Conservation (phyloP, 1,140 invertebrate genomes). For the Cryptotermes secundus region DNA sequence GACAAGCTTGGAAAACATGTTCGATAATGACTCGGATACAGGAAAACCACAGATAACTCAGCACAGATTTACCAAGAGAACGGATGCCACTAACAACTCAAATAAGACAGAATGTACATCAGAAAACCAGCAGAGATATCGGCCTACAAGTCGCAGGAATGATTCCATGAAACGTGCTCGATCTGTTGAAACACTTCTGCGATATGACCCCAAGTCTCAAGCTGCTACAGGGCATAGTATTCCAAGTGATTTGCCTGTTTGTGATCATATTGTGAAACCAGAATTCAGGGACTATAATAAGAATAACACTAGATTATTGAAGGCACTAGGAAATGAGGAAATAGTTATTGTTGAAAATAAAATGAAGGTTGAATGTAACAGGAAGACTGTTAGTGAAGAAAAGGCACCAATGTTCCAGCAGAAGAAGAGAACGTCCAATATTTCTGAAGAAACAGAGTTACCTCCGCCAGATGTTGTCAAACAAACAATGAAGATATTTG, state of each 20-base stretch:
- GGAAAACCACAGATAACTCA: constrained; percentile 36
- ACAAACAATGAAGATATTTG: constrained; percentile 80
- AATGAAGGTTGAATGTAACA: constrained; percentile 20
- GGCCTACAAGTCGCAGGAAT: constrained; percentile 44
- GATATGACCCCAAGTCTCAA: constrained; percentile 38
- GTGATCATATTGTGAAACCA: not conserved
- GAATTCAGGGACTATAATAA: constrained; percentile 21
- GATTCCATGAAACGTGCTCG: constrained; percentile 78
- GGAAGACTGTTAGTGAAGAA: not conserved
- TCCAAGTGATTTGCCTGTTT: not conserved
- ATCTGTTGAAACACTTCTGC: constrained; percentile 76
- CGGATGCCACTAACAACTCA: constrained; percentile 22
- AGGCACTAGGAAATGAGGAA: constrained; percentile 29
- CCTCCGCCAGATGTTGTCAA: constrained; percentile 84
- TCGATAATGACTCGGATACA: constrained; percentile 63
- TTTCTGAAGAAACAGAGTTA: constrained; percentile 76
- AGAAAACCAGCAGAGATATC: constrained; percentile 37
- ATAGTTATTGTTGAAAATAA: constrained; percentile 31
- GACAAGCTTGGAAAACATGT: constrained; percentile 78
- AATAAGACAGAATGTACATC: constrained; percentile 34
- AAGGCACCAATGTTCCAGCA: constrained; percentile 19
- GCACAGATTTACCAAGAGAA: constrained; percentile 35
- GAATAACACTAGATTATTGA: constrained; percentile 19
- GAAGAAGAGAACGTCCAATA: not conserved
- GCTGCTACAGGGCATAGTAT: constrained; percentile 20